phyloP scores from a whole-genome alignment of 2,797 vertebrate species.

The Pelochelys cantorii region DNA sequence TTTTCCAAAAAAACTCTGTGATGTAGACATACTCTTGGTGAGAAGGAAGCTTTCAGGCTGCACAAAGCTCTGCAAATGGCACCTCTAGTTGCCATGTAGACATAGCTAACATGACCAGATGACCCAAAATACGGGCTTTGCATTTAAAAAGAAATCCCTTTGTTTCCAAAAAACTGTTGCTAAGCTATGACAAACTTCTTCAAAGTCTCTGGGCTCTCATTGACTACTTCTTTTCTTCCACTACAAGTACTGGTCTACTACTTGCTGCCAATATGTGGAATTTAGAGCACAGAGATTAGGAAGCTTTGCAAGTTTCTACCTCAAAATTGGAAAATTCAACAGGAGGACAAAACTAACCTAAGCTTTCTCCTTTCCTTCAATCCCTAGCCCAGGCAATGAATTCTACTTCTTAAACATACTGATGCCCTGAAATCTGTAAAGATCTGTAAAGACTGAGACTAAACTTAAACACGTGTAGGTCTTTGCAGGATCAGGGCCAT shows the following conservation, averaged over 20 bases:
- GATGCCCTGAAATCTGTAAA: neutral
- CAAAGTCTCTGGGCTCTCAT: neutral
- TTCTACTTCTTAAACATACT: neutral
- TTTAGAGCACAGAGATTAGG: neutral
- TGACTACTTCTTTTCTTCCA: neutral
- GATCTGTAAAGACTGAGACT: neutral
- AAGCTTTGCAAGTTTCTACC: neutral
- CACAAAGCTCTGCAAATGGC: neutral
- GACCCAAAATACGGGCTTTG: neutral
- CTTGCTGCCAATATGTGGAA: neutral
- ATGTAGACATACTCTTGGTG: too few relatives aligned
- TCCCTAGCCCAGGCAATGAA: neutral
- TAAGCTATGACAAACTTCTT: neutral
- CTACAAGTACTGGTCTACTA: neutral
- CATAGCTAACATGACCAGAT: neutral
- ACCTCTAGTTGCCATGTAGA: neutral
- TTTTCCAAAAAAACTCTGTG: too few relatives aligned
- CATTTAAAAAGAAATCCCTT: neutral
- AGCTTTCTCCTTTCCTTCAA: neutral
- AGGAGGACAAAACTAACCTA: neutral
- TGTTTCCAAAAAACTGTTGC: neutral
- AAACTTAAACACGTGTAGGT: neutral
- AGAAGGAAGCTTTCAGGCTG: neutral
- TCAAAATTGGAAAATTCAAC: neutral
- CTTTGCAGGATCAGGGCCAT: neutral